Conservation (phyloP, 2,113 vertebrate species). For the Semicossyphus pulcher region DNA sequence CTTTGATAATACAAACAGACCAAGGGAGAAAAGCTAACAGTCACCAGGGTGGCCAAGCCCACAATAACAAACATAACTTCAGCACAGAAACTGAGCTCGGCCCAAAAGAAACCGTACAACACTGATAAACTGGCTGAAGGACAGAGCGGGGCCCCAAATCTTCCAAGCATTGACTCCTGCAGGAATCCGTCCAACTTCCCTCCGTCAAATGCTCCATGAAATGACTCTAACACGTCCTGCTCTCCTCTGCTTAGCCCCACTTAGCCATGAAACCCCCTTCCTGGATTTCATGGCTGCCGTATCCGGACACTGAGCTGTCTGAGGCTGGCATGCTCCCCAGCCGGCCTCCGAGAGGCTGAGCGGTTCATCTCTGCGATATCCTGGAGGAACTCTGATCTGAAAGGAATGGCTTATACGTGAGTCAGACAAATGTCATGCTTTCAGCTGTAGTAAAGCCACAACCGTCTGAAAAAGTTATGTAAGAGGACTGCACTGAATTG, state of each 20-base stretch:
- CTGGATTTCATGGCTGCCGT: slow-evolving; percentile 54
- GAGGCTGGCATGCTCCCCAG: slow-evolving; percentile 40
- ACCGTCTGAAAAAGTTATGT: neutral
- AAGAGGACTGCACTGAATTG: too few relatives aligned
- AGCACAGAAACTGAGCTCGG: neutral
- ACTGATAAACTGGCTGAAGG: neutral
- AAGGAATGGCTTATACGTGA: neutral
- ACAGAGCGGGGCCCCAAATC: slow-evolving; percentile 15
- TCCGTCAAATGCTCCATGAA: slow-evolving; percentile 66
- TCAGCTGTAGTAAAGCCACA: neutral
- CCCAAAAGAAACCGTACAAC: neutral
- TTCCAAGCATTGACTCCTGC: slow-evolving; percentile 21
- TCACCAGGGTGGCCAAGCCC: neutral
- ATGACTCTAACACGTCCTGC: slow-evolving; percentile 61
- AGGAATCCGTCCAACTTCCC: slow-evolving; percentile 45
- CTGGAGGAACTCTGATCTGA: slow-evolving; percentile 28
- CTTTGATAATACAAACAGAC: neutral
- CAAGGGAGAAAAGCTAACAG: neutral
- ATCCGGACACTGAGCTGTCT: slow-evolving; percentile 53
- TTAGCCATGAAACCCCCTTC: slow-evolving; percentile 61
- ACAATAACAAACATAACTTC: neutral
- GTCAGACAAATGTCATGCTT: neutral
- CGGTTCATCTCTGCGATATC: slow-evolving; percentile 18
- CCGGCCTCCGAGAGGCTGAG: slow-evolving; percentile 23
- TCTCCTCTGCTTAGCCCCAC: slow-evolving; percentile 61